phyloP scores from a whole-genome alignment of 2,888 invertebrate species.

The Alviniconcha strummeri region DNA sequence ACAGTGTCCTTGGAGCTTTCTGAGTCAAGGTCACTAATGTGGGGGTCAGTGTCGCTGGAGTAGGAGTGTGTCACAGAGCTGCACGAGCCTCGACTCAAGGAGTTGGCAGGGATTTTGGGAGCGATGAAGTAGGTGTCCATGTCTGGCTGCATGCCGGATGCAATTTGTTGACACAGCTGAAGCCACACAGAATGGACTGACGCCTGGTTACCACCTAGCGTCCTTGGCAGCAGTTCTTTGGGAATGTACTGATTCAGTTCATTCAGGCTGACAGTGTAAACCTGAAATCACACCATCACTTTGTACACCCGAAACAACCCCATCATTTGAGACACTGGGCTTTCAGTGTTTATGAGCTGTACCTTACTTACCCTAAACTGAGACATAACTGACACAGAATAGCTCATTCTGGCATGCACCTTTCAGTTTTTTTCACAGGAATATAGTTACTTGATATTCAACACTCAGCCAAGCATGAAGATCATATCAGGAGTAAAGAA shows the following conservation, averaged over 20 bases:
- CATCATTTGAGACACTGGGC: too few species aligned
- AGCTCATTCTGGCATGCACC: too few species aligned
- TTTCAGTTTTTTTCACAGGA: neutral
- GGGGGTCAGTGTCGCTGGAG: conserved; percentile 58
- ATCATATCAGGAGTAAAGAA: too few species aligned
- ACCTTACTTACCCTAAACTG: too few species aligned
- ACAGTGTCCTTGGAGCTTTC: conserved; percentile 66
- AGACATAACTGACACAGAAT: too few species aligned
- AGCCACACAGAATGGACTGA: conserved; percentile 94
- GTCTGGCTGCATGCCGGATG: conserved; percentile 52
- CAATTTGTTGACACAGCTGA: conserved; percentile 73
- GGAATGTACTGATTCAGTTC: conserved; percentile 94
- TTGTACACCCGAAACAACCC: too few species aligned
- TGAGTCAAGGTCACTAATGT: conserved; percentile 65
- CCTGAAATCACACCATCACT: conserved; percentile 58
- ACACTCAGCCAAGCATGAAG: too few species aligned
- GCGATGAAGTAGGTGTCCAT: conserved; percentile 58
- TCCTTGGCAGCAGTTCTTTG: conserved; percentile 88
- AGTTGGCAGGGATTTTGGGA: conserved; percentile 41
- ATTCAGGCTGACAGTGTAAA: conserved; percentile 94
- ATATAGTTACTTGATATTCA: too few species aligned
- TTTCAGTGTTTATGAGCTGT: too few species aligned
- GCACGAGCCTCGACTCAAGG: conserved; percentile 31
- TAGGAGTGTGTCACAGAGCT: conserved; percentile 48
- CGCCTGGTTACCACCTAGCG: conserved; percentile 90